Base-by-base conservation (phyloP, 2,113 vertebrate genomes). In the Meriones unguiculatus region DNA sequence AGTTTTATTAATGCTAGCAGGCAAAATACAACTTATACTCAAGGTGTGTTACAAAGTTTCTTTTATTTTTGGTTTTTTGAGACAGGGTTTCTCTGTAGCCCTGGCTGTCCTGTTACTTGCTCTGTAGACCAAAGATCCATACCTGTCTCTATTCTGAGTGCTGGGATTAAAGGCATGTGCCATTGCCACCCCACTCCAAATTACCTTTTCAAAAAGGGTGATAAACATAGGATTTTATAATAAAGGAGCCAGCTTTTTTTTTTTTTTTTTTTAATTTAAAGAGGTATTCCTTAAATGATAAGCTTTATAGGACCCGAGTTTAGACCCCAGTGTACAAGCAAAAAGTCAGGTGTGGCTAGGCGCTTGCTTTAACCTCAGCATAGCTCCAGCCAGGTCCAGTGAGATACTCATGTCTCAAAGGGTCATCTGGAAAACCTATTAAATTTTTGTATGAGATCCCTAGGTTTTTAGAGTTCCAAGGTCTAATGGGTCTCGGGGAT, bases 1-100 rank as follows among this genome's bases (percentile, higher is more conserved):
- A 41, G 72, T 85, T 93, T 92, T 94, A 67, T 93, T 96, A 87
- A 18, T 85, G 94, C 52, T 89, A 73, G 1, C 85, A 78, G 86
- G 87, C 59, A 62, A 91, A 91, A 62, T 87, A 32, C 5, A 30
- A 57, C 89, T 93, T 91, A 89, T 90, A 87, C 0, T 57, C 24
- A 89, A 93, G 92, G 22, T 2, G 38, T 86, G 25, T 87, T 82
- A 50, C 65, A 87, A 89, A 90, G 38, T 67, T 50, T 35, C 50
- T 65, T 32, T 57, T 57, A 57, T 57, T 57, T 78, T 88, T 88
- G 13, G 2, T 52, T 52, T 77, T 52, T 78, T 17, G 15, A 17
- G 76, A 50, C 25, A 9, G 17, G 46, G 25, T 78, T 30, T 78
- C 46, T 7, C 41, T 77, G 24, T 77, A 28, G 24, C 46, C 28